Evolutionary conservation across 2,113 vertebrate species (phyloP).

Genomic region (Perca schrenkii): DNA sequence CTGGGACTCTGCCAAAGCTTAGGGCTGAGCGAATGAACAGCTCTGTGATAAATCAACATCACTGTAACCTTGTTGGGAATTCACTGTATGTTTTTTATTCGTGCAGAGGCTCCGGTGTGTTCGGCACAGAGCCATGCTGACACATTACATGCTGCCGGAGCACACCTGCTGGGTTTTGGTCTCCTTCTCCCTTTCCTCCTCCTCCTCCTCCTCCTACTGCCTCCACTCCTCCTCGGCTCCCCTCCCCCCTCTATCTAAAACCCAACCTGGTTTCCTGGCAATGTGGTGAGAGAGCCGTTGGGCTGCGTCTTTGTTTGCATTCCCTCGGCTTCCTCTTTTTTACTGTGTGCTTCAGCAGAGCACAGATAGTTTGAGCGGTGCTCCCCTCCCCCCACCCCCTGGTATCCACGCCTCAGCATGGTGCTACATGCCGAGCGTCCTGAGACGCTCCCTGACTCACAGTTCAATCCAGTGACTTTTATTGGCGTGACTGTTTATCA

Average conservation of each 20-base stretch:
- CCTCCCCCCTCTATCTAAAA: conserved; percentile 33
- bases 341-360: conserved; percentile 45
- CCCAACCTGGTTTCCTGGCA: conserved; percentile 76
- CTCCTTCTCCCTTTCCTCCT: conserved; percentile 54
- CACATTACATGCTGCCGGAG: conserved; percentile 62
- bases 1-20: conserved; percentile 37
- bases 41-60: conserved; percentile 55
- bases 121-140: conserved; percentile 53
- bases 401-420: conserved; percentile 60
- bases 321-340: conserved; percentile 74
- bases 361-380: conserved; percentile 49
- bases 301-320: conserved; percentile 78
- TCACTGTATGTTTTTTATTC: conserved; percentile 3
- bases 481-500: conserved; percentile 62
- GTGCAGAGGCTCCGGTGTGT: conserved; percentile 34
- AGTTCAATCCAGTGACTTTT: conserved; percentile 64
- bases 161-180: conserved; percentile 82
- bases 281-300: conserved; percentile 81
- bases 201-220: conserved; percentile 15
- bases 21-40: conserved; percentile 41
- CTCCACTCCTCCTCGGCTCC: background rate
- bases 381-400: conserved; percentile 43
- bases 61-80: conserved; percentile 54
- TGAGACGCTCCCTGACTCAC: conserved; percentile 77
- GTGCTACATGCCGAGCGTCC: conserved; percentile 78